Evolutionary conservation across 1,140 invertebrate species (phyloP).

Genomic region (Theocolax elegans): DNA sequence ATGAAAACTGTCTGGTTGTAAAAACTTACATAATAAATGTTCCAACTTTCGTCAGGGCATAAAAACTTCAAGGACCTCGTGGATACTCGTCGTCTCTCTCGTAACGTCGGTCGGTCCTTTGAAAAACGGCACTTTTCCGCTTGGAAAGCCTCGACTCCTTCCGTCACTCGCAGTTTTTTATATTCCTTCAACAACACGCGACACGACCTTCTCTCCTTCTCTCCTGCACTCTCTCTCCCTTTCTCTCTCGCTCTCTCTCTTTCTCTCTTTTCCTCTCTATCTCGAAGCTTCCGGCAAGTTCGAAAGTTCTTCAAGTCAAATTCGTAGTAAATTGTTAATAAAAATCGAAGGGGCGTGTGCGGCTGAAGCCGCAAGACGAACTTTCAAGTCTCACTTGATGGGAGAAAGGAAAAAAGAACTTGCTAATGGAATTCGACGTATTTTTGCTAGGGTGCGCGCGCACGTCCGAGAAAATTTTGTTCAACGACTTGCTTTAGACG

Average conservation of each 20-base stretch:
- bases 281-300: conserved; percentile 12
- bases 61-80: conserved; percentile 43
- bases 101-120: background rate
- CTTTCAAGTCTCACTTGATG: background rate
- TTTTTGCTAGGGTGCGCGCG: too few relatives aligned
- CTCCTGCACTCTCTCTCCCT: background rate
- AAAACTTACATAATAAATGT: conserved; percentile 36
- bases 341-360: conserved; percentile 17
- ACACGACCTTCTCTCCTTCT: conserved; percentile 27
- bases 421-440: background rate
- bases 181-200: conserved; percentile 41
- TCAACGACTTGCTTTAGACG: too few relatives aligned
- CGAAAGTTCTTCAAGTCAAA: conserved; percentile 26
- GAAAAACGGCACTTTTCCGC: conserved; percentile 41
- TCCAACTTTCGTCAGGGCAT: conserved; percentile 42
- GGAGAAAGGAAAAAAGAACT: background rate
- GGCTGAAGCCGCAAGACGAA: background rate
- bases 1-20: conserved; percentile 40
- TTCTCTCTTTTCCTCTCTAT: background rate
- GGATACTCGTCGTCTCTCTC: conserved; percentile 6
- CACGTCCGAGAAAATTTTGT: too few relatives aligned
- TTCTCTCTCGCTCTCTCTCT: background rate
- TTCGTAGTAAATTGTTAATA: conserved; percentile 28
- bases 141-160: conserved; percentile 25
- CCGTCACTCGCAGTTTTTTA: conserved; percentile 25